Percentiles rank a stretch among this genome's conserved stretches.
phyloP scores from a whole-genome alignment of 35 echinoderm and acorn worm genomes.

The Ptychodera flava region DNA sequence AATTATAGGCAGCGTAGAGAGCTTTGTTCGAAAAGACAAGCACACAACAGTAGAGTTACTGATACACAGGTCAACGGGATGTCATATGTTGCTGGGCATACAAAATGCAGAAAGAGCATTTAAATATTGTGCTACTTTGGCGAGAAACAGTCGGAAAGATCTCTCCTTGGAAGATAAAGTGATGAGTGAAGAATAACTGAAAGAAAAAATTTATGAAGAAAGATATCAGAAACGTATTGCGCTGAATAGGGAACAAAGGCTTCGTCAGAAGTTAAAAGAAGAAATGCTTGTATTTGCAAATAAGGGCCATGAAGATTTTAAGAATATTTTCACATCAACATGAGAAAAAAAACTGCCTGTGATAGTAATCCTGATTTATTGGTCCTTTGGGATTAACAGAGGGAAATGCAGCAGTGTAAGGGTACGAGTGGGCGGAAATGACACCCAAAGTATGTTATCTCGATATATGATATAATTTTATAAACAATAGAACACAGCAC shows the following conservation, averaged over 20 bases:
- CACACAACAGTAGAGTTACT: background rate
- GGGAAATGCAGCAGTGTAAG: background rate
- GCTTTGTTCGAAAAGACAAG: background rate
- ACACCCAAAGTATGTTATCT: background rate
- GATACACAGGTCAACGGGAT: background rate
- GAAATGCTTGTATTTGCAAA: background rate
- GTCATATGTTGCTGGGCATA: background rate
- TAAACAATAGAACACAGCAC: no score
- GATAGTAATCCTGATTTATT: background rate
- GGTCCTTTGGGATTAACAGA: background rate
- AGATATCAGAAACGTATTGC: background rate
- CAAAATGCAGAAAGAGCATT: background rate
- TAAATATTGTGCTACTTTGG: background rate
- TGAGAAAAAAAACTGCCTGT: background rate
- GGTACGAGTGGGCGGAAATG: background rate
- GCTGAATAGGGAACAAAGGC: background rate
- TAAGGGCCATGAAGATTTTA: background rate
- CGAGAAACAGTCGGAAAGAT: background rate
- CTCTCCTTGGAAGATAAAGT: background rate
- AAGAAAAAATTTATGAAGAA: background rate
- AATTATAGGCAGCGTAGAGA: background rate
- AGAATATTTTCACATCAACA: background rate
- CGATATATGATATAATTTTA: no score
- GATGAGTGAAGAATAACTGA: background rate
- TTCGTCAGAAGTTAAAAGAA: background rate